Base-by-base conservation (phyloP, 1,140 invertebrate genomes). In the Panagrolaimus sp. region DNA sequence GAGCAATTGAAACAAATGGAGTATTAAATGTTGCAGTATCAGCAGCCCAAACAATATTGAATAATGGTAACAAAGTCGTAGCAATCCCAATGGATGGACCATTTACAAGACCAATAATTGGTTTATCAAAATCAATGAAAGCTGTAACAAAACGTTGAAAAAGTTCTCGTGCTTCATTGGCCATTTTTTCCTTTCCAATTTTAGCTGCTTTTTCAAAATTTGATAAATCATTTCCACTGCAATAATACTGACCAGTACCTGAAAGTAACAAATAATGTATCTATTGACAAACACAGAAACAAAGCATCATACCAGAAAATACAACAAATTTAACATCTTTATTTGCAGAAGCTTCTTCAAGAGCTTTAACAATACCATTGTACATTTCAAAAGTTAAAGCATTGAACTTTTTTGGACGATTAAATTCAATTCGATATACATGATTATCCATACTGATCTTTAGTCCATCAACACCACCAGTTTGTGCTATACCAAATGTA, bases 31-130 rank as follows among this genome's bases (percentile, higher is more conserved):
- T 90, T 14, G 92, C 91, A 57, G 20, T 57, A 68, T 91, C 88
- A n/a, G 89, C 89, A 47, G 91, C 90, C 85, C 91, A 93, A 27
- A 96, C 89, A 61, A 90, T 86, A 86, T 98, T 94, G 87, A 89
- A 96, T 0, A 96, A 85, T 9, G 88, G 88, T 23, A 93, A 83
- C 0, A 89, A 88, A 9, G 93, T 96, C 0, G 89, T 89, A 62
- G 89, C 89, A 73, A 97, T 89, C 20, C 95, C 95, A 71, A 96
- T 88, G n/a, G 93, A 92, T 62, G 91, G 92, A 44, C 93, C 94
- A 88, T 97, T 94, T 0, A 97, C 89, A 48, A 94, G 84, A 45
- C 89, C 91, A 68, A 96, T 87, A 48, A 98, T 80, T 20, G 93
- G 86, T 84, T 97, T 97, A 0, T 91, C 90, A 82, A 91, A 94